A percentile compares a stretch with the other conserved stretches of the same genome.
phyloP scores from a whole-genome alignment of 2,888 invertebrate genomes.

The Sclerodermus sp. region DNA sequence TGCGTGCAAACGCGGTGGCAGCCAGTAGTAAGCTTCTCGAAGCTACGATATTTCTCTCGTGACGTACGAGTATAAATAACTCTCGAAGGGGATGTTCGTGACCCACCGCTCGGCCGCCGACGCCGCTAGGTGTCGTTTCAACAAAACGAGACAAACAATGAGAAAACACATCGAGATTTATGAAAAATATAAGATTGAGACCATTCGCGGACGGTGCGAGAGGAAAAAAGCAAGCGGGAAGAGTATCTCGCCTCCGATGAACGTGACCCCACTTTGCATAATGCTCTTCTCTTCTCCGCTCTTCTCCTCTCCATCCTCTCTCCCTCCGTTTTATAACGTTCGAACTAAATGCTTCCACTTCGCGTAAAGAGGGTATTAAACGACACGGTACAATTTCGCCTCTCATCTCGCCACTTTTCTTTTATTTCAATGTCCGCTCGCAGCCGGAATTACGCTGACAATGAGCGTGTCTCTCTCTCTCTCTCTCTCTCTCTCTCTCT shows the following conservation, averaged over 20 bases:
- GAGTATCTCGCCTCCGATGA: conserved; percentile 13
- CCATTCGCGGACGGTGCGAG: too few species aligned
- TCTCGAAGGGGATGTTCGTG: conserved; percentile 27
- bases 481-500: background rate
- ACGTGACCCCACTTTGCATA: conserved; percentile 19
- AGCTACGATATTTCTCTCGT: conserved; percentile 32
- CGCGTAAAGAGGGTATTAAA: conserved; percentile 7
- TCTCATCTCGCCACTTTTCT: background rate
- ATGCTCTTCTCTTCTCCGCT: conserved; percentile 7
- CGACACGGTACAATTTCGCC: conserved; percentile 6
- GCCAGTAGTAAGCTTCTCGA: conserved; percentile 27
- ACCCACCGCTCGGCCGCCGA: conserved; percentile 19
- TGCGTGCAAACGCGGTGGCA: conserved; percentile 1
- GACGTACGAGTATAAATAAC: conserved; percentile 36
- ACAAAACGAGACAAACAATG: conserved; percentile 17
- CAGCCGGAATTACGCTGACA: background rate
- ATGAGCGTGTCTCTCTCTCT: background rate
- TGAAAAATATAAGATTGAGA: conserved; percentile 22
- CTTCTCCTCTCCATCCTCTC: background rate
- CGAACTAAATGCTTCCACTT: conserved; percentile 17
- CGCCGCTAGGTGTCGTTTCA: conserved; percentile 26
- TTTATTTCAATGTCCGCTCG: background rate
- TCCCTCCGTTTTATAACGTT: conserved; percentile 15
- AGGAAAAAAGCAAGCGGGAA: conserved; percentile 12
- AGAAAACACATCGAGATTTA: conserved; percentile 24